Evolutionary conservation across 1,140 invertebrate genomes (phyloP), one percentile per base, ranked within the genome.

Genomic region (Drosophila nigromelanica): DNA sequence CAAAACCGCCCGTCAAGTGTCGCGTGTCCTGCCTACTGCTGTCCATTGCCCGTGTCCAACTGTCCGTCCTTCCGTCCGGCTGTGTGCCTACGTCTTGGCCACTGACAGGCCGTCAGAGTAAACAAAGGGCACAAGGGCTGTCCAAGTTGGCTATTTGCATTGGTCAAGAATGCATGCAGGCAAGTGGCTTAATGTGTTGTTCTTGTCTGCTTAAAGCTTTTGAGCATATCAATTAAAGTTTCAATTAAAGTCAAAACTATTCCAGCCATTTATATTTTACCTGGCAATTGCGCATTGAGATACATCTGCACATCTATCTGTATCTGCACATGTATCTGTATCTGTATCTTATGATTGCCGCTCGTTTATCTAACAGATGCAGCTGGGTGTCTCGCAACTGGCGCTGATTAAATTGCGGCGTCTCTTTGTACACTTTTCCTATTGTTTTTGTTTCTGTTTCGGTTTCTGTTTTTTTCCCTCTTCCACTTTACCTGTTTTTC

Each of bases 81-180:
- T 82, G 81, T 83, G 73, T 83, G 81, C 73, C 80, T 72, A 86
- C 77, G 73, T 85, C 80, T 85, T 85, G 80, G 80, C 77, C 69
- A 77, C 81, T 85, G 80, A 85, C 80, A 85, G 74, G 27, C 73
- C 73, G 82, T 85, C 73, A 80, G 69, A 59, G 47, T 33, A 74
- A 85, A 80, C 68, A 85, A 85, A 87, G 78, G 74, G 66, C 69
- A 72, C 76, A 76, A 64, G 64, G 75, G 43, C 64, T 51, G 33
- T 62, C 35, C 56, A 56, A 47, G 50, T 62, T 51, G 24, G 33
- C 48, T 80, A 78, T 81, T 81, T 81, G 64, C 70, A 50, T 71
- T 64, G 63, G 42, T 62, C 54, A 43, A 58, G 78, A 77, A 54
- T 68, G 74, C 78, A 74, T 50, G 12, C 56, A 47, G 54, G 59